These are phyloP conservation scores for Aplocera efformata DNA, from an alignment of 2,888 invertebrate species.

Conservation along the genomic window DNA sequence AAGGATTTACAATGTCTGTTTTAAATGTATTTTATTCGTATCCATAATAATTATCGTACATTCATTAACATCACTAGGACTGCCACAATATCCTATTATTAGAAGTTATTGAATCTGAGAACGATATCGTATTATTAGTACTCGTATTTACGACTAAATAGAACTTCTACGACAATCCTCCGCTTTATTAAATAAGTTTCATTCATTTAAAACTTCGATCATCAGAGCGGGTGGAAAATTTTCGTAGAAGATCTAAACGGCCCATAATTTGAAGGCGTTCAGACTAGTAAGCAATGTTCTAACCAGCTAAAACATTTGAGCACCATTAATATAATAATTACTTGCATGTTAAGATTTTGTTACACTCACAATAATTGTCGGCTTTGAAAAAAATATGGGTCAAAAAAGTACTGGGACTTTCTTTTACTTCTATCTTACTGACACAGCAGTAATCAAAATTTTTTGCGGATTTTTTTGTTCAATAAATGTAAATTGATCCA, in stretches of 20 bases:
- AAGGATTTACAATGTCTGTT: no score
- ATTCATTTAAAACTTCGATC: no score
- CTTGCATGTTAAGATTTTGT: not conserved
- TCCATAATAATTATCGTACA: slow-evolving; percentile 57
- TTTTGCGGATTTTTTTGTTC: no score
- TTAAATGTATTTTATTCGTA: slow-evolving; percentile 60
- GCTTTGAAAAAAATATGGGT: no score
- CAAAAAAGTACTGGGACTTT: no score
- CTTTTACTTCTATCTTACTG: no score
- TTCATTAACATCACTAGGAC: slow-evolving; percentile 54
- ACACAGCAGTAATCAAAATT: no score
- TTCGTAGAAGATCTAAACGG: slow-evolving; percentile 17
- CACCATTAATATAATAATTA: slow-evolving; percentile 29
- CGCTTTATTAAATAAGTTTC: no score
- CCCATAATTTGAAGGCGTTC: slow-evolving; percentile 39
- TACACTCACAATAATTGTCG: no score
- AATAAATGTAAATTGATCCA: no score
- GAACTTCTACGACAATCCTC: no score
- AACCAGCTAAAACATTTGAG: slow-evolving; percentile 31
- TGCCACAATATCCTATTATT: slow-evolving; percentile 28
- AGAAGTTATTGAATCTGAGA: slow-evolving; percentile 25
- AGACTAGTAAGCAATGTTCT: slow-evolving; percentile 48
- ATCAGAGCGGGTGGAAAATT: no score
- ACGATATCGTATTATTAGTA: slow-evolving; percentile 1
- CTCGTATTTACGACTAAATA: slow-evolving; percentile 25